Conservation (phyloP, 2,888 invertebrate genomes). For the Idaea dimidiata region DNA sequence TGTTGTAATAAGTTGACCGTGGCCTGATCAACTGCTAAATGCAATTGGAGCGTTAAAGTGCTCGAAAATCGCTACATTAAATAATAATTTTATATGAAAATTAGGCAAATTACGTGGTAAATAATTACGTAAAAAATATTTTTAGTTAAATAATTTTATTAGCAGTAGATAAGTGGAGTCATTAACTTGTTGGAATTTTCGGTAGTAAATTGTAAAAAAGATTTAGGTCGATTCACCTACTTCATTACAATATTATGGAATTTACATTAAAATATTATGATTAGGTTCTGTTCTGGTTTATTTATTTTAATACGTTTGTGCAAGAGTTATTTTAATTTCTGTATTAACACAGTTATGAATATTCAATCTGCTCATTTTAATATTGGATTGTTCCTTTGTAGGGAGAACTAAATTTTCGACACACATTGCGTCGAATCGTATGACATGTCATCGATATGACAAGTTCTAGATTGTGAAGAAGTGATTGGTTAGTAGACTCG, state of each 20-base stretch:
- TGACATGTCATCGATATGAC: no score
- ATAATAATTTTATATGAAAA: not conserved
- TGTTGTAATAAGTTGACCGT: not conserved
- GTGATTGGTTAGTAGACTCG: not conserved
- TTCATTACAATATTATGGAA: not conserved
- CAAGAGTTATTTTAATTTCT: not conserved
- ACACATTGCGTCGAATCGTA: not conserved
- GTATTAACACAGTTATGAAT: not conserved
- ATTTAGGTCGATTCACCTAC: not conserved
- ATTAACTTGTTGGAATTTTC: not conserved
- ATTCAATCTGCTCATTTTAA: not conserved
- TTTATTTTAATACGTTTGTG: not conserved
- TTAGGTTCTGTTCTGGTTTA: not conserved
- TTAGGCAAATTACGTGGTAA: not conserved
- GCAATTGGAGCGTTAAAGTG: not conserved
- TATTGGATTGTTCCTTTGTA: not conserved
- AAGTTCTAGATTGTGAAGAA: no score
- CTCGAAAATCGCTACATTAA: not conserved
- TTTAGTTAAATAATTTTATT: not conserved
- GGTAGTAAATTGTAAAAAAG: not conserved
- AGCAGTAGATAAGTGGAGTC: not conserved
- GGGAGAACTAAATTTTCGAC: not conserved
- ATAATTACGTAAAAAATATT: not conserved
- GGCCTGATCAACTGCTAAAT: not conserved
- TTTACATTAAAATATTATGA: not conserved